phyloP scores from a whole-genome alignment of 2,797 vertebrate species.

The Pipistrellus pygmaeus region DNA sequence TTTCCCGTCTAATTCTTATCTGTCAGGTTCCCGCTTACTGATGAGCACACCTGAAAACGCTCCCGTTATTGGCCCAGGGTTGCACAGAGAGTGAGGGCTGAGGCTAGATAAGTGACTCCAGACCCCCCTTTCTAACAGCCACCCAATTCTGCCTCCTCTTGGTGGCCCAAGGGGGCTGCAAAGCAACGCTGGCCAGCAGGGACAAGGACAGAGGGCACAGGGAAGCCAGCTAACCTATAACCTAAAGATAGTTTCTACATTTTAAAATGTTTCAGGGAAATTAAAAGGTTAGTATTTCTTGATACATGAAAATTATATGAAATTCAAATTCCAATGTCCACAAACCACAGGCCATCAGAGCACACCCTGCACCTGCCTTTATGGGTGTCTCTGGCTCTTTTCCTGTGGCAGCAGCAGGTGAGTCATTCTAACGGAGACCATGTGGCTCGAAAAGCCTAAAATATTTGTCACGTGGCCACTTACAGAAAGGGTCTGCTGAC shows the following conservation, averaged over 20 bases:
- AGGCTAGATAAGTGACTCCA: not conserved
- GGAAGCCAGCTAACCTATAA: not conserved
- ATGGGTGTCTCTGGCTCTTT: not conserved
- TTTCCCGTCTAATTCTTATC: not conserved
- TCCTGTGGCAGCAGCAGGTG: rapidly evolving
- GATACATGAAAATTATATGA: not conserved
- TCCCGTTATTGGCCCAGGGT: not conserved
- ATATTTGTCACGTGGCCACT: not conserved
- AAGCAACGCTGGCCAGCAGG: not conserved
- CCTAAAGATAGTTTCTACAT: not conserved
- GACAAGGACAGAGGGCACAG: not conserved
- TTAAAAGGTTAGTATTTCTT: not conserved
- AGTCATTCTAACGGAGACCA: not conserved
- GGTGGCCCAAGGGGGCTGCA: not conserved
- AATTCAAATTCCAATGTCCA: slow-evolving; percentile 28
- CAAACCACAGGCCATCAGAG: not conserved
- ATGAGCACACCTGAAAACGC: not conserved
- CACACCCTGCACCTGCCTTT: not conserved
- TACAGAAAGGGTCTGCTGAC: not conserved
- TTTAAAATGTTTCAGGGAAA: not conserved
- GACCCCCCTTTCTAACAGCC: not conserved
- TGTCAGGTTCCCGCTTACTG: not conserved
- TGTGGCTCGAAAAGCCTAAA: not conserved
- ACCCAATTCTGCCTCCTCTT: not conserved
- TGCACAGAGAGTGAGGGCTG: not conserved